Evolutionary conservation across 1,140 invertebrate species (phyloP), one percentile per base, ranked within the genome.

Genomic region (Hyles euphorbiae): DNA sequence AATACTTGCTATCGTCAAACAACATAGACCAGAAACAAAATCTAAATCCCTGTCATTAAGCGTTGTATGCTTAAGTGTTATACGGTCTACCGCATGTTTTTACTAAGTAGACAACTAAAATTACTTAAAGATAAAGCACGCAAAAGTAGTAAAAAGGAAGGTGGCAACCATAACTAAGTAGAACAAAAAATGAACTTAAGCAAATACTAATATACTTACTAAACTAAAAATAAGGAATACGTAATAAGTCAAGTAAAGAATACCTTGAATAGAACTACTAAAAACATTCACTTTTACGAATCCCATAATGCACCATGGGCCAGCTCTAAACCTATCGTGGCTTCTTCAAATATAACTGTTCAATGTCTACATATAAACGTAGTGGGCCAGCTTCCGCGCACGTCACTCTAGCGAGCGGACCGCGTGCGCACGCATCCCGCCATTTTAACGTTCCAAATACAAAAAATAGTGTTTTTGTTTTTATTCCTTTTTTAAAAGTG

Each of bases 321-420:
- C 74, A 65, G 53, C 65, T 78, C 76, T 74, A 70, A 63, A 64
- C 58, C 6, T 55, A 48, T 56, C 54, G 61, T 73, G 62, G 70
- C 64, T 73, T 64, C 68, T 73, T 74, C 72, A 78, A 81, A 83
- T 65, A 76, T 87, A 87, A 87, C 84, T 84, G 84, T 85, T 80
- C 68, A 74, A 78, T 79, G 72, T 80, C 70, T 74, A 76, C 72
- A 86, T 84, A 85, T 84, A 84, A 83, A 76, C 71, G 67, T 64
- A 61, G 57, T 60, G 63, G 50, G 61, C 45, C 67, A 61, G 74
- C 74, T 83, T 83, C 79, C 84, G 84, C 67, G 81, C 70, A 78
- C 80, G 79, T 84, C 84, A 87, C 73, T 87, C 68, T 68, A 78
- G 67, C 71, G 69, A 71, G 72, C 70, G 58, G 52, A 57, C 72